phyloP scores from a whole-genome alignment of 2,797 vertebrate genomes.

The Florisuga fusca region DNA sequence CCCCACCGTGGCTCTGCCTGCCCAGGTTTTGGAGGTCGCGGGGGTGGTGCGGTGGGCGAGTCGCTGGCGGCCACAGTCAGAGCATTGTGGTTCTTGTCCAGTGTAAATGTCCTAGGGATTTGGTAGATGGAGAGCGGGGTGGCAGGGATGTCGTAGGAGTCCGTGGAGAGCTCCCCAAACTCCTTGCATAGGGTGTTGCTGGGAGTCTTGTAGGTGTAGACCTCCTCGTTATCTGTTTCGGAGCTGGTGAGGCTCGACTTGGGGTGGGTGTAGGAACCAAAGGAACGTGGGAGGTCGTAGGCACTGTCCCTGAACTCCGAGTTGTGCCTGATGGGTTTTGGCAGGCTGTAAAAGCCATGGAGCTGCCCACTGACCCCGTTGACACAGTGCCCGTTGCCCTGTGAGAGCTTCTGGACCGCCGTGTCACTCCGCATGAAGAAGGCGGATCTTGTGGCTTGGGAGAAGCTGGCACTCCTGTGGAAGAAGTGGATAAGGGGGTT shows the following conservation, averaged over 20 bases:
- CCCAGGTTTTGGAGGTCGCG: constrained; percentile 91
- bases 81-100: constrained; percentile 97
- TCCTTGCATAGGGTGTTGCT: constrained; percentile 90
- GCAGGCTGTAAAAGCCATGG: constrained; percentile 94
- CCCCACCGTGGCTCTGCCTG: constrained; percentile 89
- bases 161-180: constrained; percentile 85
- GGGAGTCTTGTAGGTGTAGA: constrained; percentile 94
- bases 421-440: constrained; percentile 90
- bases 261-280: constrained; percentile 84
- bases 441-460: constrained; percentile 89
- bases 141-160: constrained; percentile 90
- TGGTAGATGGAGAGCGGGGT: constrained; percentile 92
- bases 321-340: constrained; percentile 90
- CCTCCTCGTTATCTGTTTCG: constrained; percentile 89
- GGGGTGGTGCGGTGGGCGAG: constrained; percentile 85
- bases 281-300: constrained; percentile 89
- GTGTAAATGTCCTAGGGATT: constrained; percentile 90
- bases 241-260: constrained; percentile 83
- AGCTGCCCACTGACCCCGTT: constrained; percentile 90
- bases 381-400: constrained; percentile 91
- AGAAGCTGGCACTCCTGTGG: constrained; percentile 95
- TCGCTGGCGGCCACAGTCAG: constrained; percentile 85
- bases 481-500: neutral
- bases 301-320: constrained; percentile 85
- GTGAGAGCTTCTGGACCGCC: constrained; percentile 90